These are phyloP conservation scores for Lethenteron reissneri DNA, from an alignment of 2,113 vertebrate genomes.

Conservation along the genomic window DNA sequence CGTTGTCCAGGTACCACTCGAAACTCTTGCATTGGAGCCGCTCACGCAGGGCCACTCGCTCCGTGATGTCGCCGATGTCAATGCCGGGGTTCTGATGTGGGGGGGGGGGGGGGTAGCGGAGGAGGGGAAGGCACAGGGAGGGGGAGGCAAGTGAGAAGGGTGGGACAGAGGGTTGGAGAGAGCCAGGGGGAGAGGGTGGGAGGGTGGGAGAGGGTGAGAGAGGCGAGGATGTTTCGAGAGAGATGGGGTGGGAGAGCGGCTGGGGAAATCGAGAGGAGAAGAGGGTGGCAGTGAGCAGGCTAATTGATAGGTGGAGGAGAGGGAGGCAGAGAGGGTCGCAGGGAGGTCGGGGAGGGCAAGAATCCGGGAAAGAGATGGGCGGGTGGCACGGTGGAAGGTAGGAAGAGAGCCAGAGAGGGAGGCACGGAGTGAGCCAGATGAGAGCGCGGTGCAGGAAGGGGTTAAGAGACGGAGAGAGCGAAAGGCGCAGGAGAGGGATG, in stretches of 20 bases:
- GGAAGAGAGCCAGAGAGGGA: background rate
- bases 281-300: background rate
- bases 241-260: background rate
- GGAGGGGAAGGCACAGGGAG: background rate
- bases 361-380: background rate
- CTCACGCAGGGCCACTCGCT: slow-evolving; percentile 63
- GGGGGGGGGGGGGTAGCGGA: background rate
- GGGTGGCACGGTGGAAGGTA: background rate
- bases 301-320: background rate
- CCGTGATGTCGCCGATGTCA: slow-evolving; percentile 82
- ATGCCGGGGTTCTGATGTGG: slow-evolving; percentile 59
- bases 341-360: background rate
- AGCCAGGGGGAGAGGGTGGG: background rate
- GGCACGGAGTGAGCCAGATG: background rate
- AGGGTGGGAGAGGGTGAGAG: background rate
- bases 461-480: background rate
- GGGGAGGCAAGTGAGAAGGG: background rate
- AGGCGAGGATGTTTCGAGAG: background rate
- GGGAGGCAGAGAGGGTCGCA: background rate
- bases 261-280: background rate
- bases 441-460: background rate
- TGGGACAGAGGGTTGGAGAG: background rate
- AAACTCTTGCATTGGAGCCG: slow-evolving; percentile 73
- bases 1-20: slow-evolving; percentile 86
- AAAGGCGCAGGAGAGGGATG: background rate